Percentiles rank a stretch among this genome's conserved stretches.
Evolutionary conservation across 2,797 vertebrate genomes (phyloP).

Genomic region (Hypotaenidia okinawae): DNA sequence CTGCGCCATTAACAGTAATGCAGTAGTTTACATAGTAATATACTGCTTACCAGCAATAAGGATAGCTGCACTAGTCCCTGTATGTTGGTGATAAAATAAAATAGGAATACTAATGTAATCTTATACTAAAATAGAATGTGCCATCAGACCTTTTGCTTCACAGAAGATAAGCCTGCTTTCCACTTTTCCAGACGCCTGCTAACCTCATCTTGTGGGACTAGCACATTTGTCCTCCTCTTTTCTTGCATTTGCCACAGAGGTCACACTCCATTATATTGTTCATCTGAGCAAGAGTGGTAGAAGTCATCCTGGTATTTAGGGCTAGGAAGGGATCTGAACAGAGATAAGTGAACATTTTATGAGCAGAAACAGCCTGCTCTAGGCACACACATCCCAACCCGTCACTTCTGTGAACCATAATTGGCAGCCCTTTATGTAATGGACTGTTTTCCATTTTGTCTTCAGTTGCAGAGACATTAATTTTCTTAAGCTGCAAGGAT

Average conservation of each 20-base stretch:
- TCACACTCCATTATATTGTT: not conserved
- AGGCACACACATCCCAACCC: accelerated
- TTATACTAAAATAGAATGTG: constrained; percentile 14
- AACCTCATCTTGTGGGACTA: not conserved
- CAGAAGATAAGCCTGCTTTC: not conserved
- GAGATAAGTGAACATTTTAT: not conserved
- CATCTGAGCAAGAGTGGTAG: not conserved
- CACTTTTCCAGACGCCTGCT: not conserved
- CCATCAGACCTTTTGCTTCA: not conserved
- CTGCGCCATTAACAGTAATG: not conserved
- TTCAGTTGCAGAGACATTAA: not conserved
- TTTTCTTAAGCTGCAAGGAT: not conserved
- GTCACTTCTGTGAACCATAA: not conserved
- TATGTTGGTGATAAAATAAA: not conserved
- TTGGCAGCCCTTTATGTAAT: not conserved
- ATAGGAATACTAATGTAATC: not conserved
- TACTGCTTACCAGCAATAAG: not conserved
- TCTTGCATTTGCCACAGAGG: not conserved
- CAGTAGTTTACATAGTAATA: not conserved
- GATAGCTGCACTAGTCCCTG: not conserved
- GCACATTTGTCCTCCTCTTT: not conserved
- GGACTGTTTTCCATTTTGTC: not conserved
- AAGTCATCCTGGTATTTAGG: not conserved
- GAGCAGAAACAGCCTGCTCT: not conserved
- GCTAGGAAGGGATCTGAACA: not conserved